Conservation (phyloP, 2,113 vertebrate genomes). For the Carassius carassius region DNA sequence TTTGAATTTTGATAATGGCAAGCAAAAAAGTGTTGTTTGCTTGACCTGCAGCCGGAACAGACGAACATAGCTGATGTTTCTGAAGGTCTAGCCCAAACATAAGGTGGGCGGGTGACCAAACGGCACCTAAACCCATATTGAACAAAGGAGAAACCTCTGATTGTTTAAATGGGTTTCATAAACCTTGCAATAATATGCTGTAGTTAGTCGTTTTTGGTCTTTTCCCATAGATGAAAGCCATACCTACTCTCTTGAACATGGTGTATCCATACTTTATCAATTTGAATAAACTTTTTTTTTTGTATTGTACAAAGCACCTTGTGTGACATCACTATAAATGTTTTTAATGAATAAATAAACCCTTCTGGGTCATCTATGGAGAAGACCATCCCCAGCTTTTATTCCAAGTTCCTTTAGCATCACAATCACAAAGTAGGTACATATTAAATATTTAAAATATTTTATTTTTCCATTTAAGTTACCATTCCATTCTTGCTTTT, state of each 20-base stretch:
- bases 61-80: constrained; percentile 45
- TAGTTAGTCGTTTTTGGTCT: not conserved
- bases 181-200: constrained; percentile 14
- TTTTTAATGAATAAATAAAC: not conserved
- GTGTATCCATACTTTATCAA: not conserved
- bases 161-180: constrained; percentile 59
- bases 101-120: constrained; percentile 57
- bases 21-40: constrained; percentile 53
- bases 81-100: constrained; percentile 46
- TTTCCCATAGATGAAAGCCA: constrained; percentile 48
- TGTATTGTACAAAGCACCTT: not conserved
- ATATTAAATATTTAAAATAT: constrained; percentile 4
- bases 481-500: constrained; percentile 52
- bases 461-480: constrained; percentile 36
- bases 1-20: constrained; percentile 15
- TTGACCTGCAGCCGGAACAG: constrained; percentile 54
- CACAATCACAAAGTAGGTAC: not conserved
- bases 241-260: not conserved
- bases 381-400: not conserved
- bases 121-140: constrained; percentile 56
- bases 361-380: constrained; percentile 46
- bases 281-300: not conserved
- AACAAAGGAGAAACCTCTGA: constrained; percentile 41
- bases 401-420: not conserved
- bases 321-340: not conserved